These are phyloP conservation scores for Drosophila quinaria DNA, from an alignment of 2,888 invertebrate species.

Conservation along the genomic window DNA sequence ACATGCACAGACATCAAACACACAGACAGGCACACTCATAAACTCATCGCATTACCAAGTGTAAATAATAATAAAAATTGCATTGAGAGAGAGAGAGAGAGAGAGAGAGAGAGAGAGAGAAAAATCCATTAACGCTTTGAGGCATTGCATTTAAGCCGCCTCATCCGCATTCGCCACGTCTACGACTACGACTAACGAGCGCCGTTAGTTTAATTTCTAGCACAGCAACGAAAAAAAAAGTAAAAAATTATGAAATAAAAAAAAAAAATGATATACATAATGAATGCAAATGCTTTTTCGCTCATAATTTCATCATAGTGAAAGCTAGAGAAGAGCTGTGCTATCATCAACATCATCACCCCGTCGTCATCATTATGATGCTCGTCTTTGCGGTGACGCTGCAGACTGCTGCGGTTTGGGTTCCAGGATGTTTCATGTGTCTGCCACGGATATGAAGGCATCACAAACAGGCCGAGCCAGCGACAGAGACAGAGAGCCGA, in stretches of 20 bases:
- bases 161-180: constrained; percentile 34
- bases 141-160: constrained; percentile 78
- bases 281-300: constrained; percentile 82
- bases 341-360: constrained; percentile 45
- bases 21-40: constrained; percentile 12
- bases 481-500: constrained; percentile 14
- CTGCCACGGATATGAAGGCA: constrained; percentile 81
- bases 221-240: constrained; percentile 32
- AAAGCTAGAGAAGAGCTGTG: constrained; percentile 26
- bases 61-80: constrained; percentile 79
- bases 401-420: constrained; percentile 71
- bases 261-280: constrained; percentile 68
- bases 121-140: constrained; percentile 81
- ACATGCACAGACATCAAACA: constrained; percentile 1
- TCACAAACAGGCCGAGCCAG: constrained; percentile 72
- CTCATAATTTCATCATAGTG: constrained; percentile 79
- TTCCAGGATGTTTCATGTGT: constrained; percentile 79
- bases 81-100: constrained; percentile 54
- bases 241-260: constrained; percentile 36
- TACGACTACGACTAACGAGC: constrained; percentile 65
- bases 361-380: constrained; percentile 10
- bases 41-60: constrained; percentile 65
- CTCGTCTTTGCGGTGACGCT: constrained; percentile 53
- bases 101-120: constrained; percentile 43
- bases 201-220: constrained; percentile 82